These are phyloP conservation scores for Brachyopa scutellaris DNA, from an alignment of 2,888 invertebrate species.

Conservation along the genomic window DNA sequence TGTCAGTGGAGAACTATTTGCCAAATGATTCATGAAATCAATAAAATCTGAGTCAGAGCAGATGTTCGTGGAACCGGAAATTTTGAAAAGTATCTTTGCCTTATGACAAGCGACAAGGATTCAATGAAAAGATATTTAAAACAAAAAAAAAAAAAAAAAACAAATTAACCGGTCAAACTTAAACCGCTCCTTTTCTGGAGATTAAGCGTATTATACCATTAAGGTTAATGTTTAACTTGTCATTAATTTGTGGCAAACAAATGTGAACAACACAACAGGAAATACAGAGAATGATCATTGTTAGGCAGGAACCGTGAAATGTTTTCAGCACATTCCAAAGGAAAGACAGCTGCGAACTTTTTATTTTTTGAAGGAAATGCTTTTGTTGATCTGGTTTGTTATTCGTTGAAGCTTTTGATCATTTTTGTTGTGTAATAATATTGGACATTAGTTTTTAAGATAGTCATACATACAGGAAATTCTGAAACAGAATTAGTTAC, in stretches of 20 bases:
- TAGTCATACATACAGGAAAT: no score
- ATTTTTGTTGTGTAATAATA: no score
- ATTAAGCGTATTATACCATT: conserved; percentile 61
- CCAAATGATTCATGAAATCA: conserved; percentile 40
- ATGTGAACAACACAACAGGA: conserved; percentile 35
- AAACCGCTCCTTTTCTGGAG: conserved; percentile 31
- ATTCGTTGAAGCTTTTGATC: no score
- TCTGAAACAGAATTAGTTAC: no score
- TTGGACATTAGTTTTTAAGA: no score
- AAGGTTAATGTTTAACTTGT: conserved; percentile 59
- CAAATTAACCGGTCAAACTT: conserved; percentile 57
- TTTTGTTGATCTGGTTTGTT: not conserved
- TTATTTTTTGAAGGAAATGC: conserved; percentile 34
- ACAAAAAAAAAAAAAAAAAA: conserved; percentile 9
- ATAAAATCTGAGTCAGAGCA: conserved; percentile 43
- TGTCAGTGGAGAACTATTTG: conserved; percentile 18
- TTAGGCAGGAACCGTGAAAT: conserved; percentile 54
- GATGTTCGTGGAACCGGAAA: conserved; percentile 35
- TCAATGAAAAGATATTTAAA: conserved; percentile 10
- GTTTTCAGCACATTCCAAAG: not conserved
- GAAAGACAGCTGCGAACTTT: not conserved
- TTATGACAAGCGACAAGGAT: conserved; percentile 41
- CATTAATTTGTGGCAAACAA: conserved; percentile 57
- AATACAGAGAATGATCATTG: conserved; percentile 4
- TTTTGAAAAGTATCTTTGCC: not conserved